These are phyloP conservation scores for Saguinus imperator DNA, from an alignment of 2,113 vertebrate species.

Conservation along the genomic window DNA sequence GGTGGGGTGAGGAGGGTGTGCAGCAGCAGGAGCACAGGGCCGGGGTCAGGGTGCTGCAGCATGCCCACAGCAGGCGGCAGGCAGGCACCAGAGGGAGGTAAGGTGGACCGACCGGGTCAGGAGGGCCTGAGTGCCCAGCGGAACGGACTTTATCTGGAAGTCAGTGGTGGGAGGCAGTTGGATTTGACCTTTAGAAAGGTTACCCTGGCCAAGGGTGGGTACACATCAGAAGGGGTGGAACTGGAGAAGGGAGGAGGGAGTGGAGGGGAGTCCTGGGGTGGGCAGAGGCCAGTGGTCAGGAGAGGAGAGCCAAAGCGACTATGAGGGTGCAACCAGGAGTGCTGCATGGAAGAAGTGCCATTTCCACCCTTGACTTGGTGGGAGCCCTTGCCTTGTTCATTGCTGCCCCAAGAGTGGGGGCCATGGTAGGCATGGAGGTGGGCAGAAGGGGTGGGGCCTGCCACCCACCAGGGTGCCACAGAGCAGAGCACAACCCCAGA, in stretches of 20 bases:
- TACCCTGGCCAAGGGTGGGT: fast-evolving
- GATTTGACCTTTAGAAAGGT: neutral
- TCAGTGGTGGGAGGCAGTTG: too few species aligned
- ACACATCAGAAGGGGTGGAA: fast-evolving
- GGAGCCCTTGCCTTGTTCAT: neutral
- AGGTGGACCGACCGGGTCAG: neutral
- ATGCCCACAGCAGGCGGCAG: fast-evolving
- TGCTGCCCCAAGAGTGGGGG: too few species aligned
- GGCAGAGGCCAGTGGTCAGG: neutral
- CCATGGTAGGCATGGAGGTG: fast-evolving
- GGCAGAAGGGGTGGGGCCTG: neutral
- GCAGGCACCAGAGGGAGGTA: neutral
- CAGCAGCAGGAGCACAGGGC: too few species aligned
- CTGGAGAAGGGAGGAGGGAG: neutral
- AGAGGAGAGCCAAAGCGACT: fast-evolving
- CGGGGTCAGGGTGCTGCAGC: neutral
- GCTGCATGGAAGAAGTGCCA: neutral
- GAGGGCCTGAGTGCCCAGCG: fast-evolving
- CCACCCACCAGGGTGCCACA: neutral
- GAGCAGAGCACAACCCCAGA: neutral
- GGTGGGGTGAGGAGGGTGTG: too few species aligned
- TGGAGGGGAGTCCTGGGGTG: fast-evolving
- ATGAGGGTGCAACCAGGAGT: neutral
- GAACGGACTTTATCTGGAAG: fast-evolving
- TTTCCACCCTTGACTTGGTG: fast-evolving